A percentile compares a stretch with the other conserved stretches of the same genome.
Evolutionary conservation across 2,113 vertebrate genomes (phyloP).

Genomic region (Falco punctatus): DNA sequence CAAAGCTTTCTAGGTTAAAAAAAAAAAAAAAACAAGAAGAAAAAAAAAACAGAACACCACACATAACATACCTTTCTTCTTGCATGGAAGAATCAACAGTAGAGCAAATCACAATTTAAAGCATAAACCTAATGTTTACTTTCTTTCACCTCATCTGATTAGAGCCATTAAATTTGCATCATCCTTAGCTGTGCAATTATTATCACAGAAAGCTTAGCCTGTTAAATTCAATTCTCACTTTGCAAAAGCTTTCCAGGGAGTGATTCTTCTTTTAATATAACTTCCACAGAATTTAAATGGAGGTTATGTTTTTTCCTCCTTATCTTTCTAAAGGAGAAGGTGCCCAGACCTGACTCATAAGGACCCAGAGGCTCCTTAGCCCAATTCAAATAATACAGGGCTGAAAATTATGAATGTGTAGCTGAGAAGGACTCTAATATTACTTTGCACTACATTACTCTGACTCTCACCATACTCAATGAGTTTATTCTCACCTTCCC

Average conservation of each 20-base stretch:
- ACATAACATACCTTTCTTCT: neutral
- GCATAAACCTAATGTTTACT: conserved; percentile 52
- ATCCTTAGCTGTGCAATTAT: conserved; percentile 52
- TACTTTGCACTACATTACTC: neutral
- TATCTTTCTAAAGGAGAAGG: neutral
- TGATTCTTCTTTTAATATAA: conserved; percentile 9
- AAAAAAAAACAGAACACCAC: neutral
- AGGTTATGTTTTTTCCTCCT: neutral
- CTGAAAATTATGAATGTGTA: neutral
- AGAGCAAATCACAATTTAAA: conserved; percentile 45
- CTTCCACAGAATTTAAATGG: neutral
- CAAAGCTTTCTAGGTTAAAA: neutral
- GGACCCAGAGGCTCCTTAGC: neutral
- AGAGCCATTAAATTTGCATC: conserved; percentile 63
- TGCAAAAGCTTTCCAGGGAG: conserved; percentile 19
- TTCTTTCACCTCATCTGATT: conserved; percentile 60
- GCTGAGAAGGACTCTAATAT: neutral
- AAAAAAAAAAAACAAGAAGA: neutral
- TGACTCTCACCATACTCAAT: neutral
- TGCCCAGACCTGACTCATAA: neutral
- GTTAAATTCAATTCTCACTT: conserved; percentile 46
- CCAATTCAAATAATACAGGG: neutral
- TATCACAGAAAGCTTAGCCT: neutral
- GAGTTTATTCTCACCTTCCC: neutral
- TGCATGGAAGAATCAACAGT: neutral